Conservation (phyloP, 2,113 vertebrate species). For the Recurvirostra avosetta region DNA sequence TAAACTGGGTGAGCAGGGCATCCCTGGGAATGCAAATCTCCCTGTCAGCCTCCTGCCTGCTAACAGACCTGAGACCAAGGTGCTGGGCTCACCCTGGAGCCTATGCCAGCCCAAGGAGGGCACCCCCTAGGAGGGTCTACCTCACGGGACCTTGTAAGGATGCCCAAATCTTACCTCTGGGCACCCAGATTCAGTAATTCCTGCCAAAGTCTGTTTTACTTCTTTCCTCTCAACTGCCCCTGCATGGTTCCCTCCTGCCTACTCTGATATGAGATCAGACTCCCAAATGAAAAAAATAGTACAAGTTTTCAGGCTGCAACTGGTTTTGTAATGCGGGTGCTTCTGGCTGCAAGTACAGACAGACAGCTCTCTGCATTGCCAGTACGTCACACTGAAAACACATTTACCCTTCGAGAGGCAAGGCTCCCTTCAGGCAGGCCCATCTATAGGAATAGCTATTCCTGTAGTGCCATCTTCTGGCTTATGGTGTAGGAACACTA, state of each 20-base stretch:
- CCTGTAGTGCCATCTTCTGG: slow-evolving; percentile 52
- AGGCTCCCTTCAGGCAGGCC: neutral
- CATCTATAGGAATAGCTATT: neutral
- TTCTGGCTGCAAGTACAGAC: neutral
- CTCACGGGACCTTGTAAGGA: neutral
- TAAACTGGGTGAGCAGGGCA: neutral
- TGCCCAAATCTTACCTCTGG: neutral
- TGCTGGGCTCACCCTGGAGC: neutral
- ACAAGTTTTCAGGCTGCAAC: neutral
- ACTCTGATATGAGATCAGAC: neutral
- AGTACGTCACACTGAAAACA: neutral
- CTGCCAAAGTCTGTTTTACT: neutral
- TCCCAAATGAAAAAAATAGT: neutral
- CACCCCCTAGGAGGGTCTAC: neutral
- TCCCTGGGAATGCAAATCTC: accelerated
- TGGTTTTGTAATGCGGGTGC: neutral
- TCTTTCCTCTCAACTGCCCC: neutral
- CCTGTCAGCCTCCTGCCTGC: neutral
- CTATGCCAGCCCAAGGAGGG: neutral
- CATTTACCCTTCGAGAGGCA: accelerated
- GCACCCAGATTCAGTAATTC: neutral
- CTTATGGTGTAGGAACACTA: neutral
- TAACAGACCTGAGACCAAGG: neutral
- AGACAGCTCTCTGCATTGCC: neutral
- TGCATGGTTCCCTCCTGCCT: neutral